Evolutionary conservation across 1,140 invertebrate genomes (phyloP).

Genomic region (Penaeus indicus): DNA sequence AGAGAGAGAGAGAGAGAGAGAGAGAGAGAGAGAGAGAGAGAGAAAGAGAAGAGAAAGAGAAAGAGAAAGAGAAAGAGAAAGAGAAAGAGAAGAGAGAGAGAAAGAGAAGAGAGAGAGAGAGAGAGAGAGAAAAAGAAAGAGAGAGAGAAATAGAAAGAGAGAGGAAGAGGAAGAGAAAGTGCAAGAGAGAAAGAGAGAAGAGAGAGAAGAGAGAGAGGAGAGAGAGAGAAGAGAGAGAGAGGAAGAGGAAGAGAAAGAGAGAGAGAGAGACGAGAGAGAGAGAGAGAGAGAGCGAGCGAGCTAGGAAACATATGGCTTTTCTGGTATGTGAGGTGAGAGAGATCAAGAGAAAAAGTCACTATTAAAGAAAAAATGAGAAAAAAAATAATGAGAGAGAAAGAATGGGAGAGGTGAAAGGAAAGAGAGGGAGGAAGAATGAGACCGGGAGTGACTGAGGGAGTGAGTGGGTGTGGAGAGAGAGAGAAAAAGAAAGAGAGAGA

Average conservation of each 20-base stretch:
- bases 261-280: background rate
- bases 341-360: background rate
- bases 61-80: background rate
- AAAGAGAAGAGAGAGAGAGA: slow-evolving; percentile 9
- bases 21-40: too few species aligned
- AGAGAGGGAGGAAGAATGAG: background rate
- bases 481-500: too few species aligned
- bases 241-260: background rate
- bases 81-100: background rate
- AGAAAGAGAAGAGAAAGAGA: background rate
- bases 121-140: background rate
- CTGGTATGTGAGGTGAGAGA: background rate
- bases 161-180: background rate
- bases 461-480: background rate
- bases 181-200: background rate
- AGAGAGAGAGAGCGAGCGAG: background rate
- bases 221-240: background rate
- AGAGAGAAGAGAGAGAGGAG: background rate
- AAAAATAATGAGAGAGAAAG: background rate
- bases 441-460: background rate
- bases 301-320: background rate
- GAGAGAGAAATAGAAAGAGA: background rate
- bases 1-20: too few species aligned
- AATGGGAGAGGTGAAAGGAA: background rate
- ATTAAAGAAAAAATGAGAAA: background rate